phyloP scores from a whole-genome alignment of 2,113 vertebrate species.

The Cyphomyrus plagiostoma region DNA sequence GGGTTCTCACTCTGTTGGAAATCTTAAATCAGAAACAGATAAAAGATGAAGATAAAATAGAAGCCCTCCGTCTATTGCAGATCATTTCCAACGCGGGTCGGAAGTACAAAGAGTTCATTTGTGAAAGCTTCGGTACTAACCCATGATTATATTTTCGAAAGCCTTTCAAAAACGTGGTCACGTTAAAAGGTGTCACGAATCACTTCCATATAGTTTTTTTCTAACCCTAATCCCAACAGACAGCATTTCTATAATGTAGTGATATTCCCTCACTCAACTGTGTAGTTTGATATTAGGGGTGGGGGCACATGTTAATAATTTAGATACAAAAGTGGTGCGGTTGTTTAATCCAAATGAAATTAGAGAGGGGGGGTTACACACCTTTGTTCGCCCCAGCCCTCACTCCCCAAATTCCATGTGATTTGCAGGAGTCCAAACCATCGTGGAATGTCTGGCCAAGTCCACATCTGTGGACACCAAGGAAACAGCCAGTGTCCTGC shows the following conservation, averaged over 20 bases:
- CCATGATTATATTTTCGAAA: not conserved
- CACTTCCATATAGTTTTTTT: not conserved
- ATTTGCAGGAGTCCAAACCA: constrained; percentile 58
- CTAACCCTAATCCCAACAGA: not conserved
- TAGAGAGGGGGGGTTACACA: not conserved
- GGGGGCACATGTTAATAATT: not conserved
- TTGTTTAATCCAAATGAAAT: not conserved
- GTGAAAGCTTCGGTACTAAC: constrained; percentile 67
- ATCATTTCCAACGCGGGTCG: constrained; percentile 59
- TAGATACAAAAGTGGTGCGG: not conserved
- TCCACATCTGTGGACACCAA: constrained; percentile 61
- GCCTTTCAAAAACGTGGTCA: not conserved
- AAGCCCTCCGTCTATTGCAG: constrained; percentile 67
- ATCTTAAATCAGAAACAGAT: constrained; percentile 60
- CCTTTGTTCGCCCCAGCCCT: not conserved
- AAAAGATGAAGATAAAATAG: constrained; percentile 65
- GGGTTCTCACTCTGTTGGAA: constrained; percentile 70
- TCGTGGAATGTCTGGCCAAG: constrained; percentile 61
- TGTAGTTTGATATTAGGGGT: not conserved
- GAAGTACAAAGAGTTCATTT: constrained; percentile 78
- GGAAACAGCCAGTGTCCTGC: constrained; percentile 52
- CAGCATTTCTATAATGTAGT: not conserved
- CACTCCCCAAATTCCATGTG: not conserved
- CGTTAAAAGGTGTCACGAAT: not conserved
- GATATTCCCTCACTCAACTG: not conserved